A percentile compares a stretch with the other conserved stretches of the same genome.
These are phyloP conservation scores for Rallus crepitans DNA, from an alignment of 2,797 vertebrate genomes.

Conservation along the genomic window DNA sequence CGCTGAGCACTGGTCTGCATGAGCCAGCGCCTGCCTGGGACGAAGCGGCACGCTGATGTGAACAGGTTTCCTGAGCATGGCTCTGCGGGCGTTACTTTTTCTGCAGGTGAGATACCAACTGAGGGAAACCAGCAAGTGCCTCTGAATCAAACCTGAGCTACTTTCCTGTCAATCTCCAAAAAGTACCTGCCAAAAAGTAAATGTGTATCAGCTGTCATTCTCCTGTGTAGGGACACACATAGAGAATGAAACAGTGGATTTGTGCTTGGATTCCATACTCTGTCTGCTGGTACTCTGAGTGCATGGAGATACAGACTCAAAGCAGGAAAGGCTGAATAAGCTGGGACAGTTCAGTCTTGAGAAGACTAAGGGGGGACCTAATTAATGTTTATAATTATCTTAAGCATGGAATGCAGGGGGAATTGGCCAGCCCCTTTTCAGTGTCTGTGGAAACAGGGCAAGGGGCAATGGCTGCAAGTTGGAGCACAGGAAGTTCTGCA, in stretches of 20 bases:
- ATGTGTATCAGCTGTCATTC: background rate
- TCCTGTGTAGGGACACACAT: background rate
- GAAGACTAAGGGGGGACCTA: no score
- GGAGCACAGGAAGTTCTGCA: no score
- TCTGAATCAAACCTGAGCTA: background rate
- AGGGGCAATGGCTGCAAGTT: no score
- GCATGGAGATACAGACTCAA: background rate
- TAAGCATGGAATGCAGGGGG: no score
- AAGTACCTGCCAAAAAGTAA: background rate
- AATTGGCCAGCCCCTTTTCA: no score
- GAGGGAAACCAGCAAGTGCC: background rate
- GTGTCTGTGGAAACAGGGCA: no score
- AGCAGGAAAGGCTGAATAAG: no score
- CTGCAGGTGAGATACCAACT: background rate
- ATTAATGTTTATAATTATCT: no score
- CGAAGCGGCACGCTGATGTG: accelerated
- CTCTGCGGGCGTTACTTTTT: accelerated
- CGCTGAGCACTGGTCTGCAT: background rate
- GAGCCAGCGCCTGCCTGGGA: accelerated
- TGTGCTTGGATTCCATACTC: background rate
- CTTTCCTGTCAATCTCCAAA: background rate
- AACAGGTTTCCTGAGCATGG: background rate
- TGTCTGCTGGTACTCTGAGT: background rate
- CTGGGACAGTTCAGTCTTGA: no score
- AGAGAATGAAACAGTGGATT: background rate